Conservation (phyloP, 2,888 invertebrate species). For the Rotaria magnacalcarata region DNA sequence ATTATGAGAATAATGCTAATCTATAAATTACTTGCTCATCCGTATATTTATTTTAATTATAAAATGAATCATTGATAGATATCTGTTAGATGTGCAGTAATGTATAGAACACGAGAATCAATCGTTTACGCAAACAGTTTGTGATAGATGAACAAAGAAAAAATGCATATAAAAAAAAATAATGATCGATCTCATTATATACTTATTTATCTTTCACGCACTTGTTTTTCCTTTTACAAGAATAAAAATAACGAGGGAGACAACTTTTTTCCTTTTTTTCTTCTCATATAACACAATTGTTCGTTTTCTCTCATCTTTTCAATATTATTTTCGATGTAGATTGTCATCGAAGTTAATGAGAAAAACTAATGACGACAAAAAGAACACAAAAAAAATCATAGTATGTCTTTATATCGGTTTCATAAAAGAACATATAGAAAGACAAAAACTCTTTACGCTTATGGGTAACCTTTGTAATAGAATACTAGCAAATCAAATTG, state of each 20-base stretch:
- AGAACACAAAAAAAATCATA: neutral
- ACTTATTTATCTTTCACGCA: neutral
- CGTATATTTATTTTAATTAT: too few relatives aligned
- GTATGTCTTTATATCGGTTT: neutral
- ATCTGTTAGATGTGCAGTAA: too few relatives aligned
- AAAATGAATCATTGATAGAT: too few relatives aligned
- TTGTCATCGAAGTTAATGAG: neutral
- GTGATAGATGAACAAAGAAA: neutral
- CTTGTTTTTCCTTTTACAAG: neutral
- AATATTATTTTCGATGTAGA: neutral
- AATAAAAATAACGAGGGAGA: neutral
- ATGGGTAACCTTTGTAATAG: neutral
- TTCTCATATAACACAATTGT: neutral
- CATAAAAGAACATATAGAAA: neutral
- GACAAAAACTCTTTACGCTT: neutral
- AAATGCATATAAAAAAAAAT: neutral
- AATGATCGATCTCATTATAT: conserved; percentile 6
- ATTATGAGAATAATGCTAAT: too few relatives aligned
- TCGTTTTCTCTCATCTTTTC: neutral
- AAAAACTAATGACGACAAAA: neutral
- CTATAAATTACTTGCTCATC: too few relatives aligned
- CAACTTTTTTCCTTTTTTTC: neutral
- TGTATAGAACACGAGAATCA: neutral
- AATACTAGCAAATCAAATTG: neutral
- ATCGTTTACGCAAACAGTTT: neutral